Base-by-base conservation (phyloP, 2,797 vertebrate genomes). In the Typhlichthys eigenmanni region DNA sequence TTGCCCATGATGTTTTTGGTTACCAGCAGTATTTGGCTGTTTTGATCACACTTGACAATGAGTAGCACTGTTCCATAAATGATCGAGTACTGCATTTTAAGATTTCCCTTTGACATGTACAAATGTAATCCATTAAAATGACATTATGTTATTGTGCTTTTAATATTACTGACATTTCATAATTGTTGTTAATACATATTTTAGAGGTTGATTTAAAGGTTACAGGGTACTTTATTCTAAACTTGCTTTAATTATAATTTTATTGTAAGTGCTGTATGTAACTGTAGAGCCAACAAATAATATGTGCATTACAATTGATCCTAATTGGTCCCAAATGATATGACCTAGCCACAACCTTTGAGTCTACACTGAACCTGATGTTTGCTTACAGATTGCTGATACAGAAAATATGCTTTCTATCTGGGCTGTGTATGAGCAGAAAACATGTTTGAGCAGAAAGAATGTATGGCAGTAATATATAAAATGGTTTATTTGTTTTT, bases 1-100 rank as follows among this genome's bases (percentile, higher is more conserved):
- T 70, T 68, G 59, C 70, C 58, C 60, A 70, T 64, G 71, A 61
- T 73, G 62, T 67, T 82, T 91, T 89, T 89, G 86, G 87, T 91
- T 88, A 68, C 68, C 83, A 91, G 87, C 88, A 85, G 84, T 86
- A 79, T 91, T 90, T 89, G 84, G 88, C 79, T 87, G 59, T 46
- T 54, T 55, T 76, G 69, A 78, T 66, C 75, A 78, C 69, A 77
- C 71, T 29, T 74, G 75, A 79, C 58, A 63, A 64, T 68, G 55
- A 75, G 66, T 69, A 60, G 67, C 16, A 49, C 13, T 32, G 32
- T 55, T 55, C 54, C 12, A 55, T 55, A 32, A 2, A 68, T 58
- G 63, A 69, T 54, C 66, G 60, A 50, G 32, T 29, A 24, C 55
- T 65, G 66, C 56, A 51, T 60, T 62, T 45, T 61, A 62, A 52